Conservation (phyloP, 1,140 invertebrate genomes). For the Carposina sasakii region DNA sequence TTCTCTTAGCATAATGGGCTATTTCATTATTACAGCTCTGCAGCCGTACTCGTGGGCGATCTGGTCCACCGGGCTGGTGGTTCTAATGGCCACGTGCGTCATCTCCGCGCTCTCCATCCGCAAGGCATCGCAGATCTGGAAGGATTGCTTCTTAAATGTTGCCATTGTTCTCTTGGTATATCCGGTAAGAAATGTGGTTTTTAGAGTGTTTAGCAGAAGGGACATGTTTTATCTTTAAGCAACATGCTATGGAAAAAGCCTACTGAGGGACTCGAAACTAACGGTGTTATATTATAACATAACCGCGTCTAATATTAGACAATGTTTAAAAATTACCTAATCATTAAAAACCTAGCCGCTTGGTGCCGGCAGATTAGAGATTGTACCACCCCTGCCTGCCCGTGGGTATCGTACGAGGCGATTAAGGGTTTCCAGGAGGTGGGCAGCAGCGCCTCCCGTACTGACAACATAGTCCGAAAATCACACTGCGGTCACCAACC, state of each 20-base stretch:
- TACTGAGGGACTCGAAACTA: not conserved
- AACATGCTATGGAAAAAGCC: not conserved
- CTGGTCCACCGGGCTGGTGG: constrained; percentile 65
- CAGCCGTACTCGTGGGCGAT: constrained; percentile 71
- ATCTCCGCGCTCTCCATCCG: constrained; percentile 72
- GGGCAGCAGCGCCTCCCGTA: too few relatives aligned
- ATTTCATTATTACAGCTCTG: constrained; percentile 67
- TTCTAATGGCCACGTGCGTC: constrained; percentile 63
- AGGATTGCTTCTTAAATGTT: constrained; percentile 66
- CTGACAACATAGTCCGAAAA: too few relatives aligned
- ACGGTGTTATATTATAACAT: not conserved
- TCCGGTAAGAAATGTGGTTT: too few relatives aligned
- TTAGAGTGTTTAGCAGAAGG: too few relatives aligned
- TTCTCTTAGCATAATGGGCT: not conserved
- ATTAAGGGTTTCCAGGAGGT: too few relatives aligned
- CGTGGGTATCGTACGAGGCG: too few relatives aligned
- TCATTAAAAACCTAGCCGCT: not conserved
- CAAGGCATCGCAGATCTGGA: constrained; percentile 68
- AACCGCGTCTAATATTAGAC: not conserved
- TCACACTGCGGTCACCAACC: too few relatives aligned
- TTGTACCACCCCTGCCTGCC: too few relatives aligned
- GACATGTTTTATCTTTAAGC: not conserved
- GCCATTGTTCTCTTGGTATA: constrained; percentile 75
- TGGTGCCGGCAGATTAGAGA: too few relatives aligned
- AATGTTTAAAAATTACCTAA: not conserved